Evolutionary conservation across 2,113 vertebrate genomes (phyloP).

Genomic region (Fregata magnificens): DNA sequence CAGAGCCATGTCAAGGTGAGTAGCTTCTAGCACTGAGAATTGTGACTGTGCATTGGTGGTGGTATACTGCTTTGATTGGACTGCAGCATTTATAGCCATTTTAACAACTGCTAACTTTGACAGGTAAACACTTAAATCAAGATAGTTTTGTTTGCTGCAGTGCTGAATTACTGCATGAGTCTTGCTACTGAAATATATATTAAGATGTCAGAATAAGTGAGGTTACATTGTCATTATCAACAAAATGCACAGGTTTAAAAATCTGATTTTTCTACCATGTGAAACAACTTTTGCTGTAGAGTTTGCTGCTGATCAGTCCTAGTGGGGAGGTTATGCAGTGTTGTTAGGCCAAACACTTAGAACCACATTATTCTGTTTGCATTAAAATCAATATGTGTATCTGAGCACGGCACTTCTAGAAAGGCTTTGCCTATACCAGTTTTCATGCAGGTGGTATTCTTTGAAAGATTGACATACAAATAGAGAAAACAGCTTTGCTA

Average conservation of each 20-base stretch:
- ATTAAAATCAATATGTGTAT: background rate
- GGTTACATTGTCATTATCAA: background rate
- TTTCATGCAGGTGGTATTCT: background rate
- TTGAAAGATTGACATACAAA: background rate
- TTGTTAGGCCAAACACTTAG: background rate
- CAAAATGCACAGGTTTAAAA: background rate
- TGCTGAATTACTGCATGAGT: background rate
- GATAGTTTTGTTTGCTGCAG: background rate
- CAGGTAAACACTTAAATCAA: background rate
- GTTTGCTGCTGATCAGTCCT: background rate
- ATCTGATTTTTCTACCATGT: background rate
- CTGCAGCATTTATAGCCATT: background rate
- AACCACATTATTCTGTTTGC: background rate
- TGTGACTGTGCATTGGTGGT: background rate
- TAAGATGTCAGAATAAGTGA: background rate
- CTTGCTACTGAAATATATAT: background rate
- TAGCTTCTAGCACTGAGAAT: background rate
- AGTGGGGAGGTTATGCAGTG: background rate
- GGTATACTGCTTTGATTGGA: background rate
- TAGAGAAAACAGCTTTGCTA: background rate
- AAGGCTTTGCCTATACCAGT: accelerated
- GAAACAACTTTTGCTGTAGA: background rate
- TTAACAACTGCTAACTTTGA: background rate
- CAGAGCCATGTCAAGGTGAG: constrained; percentile 97
- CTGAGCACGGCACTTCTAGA: background rate